Conservation (phyloP, 2,888 invertebrate genomes). For the Lymantria dispar region DNA sequence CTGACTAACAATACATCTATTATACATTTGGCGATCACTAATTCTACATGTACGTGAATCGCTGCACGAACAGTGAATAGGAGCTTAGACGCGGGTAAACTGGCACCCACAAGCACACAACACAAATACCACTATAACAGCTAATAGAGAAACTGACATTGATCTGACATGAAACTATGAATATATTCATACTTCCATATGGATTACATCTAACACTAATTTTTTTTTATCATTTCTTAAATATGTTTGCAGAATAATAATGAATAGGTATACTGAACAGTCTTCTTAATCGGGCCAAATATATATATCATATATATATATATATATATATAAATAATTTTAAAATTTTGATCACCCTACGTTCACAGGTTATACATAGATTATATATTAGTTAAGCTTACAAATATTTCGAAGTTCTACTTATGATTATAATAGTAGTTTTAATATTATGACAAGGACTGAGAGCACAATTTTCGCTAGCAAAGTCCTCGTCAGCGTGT, state of each 20-base stretch:
- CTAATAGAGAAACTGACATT: slow-evolving; percentile 64
- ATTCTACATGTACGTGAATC: slow-evolving; percentile 67
- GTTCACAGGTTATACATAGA: slow-evolving; percentile 66
- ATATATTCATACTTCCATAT: slow-evolving; percentile 46
- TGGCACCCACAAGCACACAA: slow-evolving; percentile 44
- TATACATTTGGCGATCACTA: slow-evolving; percentile 80
- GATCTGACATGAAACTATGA: slow-evolving; percentile 57
- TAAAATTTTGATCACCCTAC: slow-evolving; percentile 73
- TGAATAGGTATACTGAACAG: slow-evolving; percentile 86
- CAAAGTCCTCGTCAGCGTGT: slow-evolving; percentile 16
- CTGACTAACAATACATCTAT: slow-evolving; percentile 78
- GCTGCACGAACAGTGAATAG: slow-evolving; percentile 50
- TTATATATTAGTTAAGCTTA: slow-evolving; percentile 62
- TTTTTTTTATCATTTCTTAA: slow-evolving; percentile 54
- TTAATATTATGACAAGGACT: slow-evolving; percentile 11
- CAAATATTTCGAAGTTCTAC: slow-evolving; percentile 51
- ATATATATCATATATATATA: slow-evolving; percentile 42
- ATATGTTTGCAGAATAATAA: slow-evolving; percentile 66
- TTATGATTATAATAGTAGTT: slow-evolving; percentile 42
- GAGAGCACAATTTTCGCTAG: slow-evolving; percentile 12
- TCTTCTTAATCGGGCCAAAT: slow-evolving; percentile 87
- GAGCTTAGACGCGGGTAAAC: slow-evolving; percentile 18
- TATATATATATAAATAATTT: slow-evolving; percentile 36
- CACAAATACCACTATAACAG: slow-evolving; percentile 52
- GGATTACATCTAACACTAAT: slow-evolving; percentile 63